Conservation (phyloP, 1,140 invertebrate genomes). For the Drosophila eugracilis region DNA sequence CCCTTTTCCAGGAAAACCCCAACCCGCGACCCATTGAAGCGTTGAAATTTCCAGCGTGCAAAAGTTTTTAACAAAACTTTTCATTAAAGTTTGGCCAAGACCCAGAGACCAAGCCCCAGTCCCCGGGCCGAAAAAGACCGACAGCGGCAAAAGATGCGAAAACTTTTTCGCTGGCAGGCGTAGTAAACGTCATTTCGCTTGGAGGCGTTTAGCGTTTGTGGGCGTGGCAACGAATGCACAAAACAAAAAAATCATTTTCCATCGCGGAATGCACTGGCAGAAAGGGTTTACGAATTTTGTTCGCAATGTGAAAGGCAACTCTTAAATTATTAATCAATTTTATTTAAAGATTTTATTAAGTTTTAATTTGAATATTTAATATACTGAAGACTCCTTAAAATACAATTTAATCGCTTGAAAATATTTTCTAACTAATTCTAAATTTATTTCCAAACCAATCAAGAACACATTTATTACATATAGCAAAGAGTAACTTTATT, state of each 20-base stretch:
- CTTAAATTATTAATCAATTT: too few species aligned
- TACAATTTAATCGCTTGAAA: too few species aligned
- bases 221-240: slow-evolving; percentile 60
- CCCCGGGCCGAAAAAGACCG: slow-evolving; percentile 26
- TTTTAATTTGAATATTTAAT: too few species aligned
- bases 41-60: slow-evolving; percentile 80
- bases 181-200: slow-evolving; percentile 76
- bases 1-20: background rate
- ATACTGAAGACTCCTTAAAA: too few species aligned
- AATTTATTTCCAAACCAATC: too few species aligned
- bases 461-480: background rate
- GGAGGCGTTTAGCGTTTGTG: slow-evolving; percentile 39
- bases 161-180: slow-evolving; percentile 74
- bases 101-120: slow-evolving; percentile 10
- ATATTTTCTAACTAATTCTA: too few species aligned
- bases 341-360: too few species aligned
- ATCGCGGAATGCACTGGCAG: background rate
- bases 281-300: background rate
- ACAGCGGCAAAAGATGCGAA: slow-evolving; percentile 60
- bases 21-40: slow-evolving; percentile 64
- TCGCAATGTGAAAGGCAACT: too few species aligned
- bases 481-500: too few species aligned
- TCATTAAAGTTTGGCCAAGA: slow-evolving; percentile 77
- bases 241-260: slow-evolving; percentile 24
- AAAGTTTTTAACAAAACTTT: slow-evolving; percentile 82